Conservation (phyloP, 2,113 vertebrate species). For the Rynchops niger region DNA sequence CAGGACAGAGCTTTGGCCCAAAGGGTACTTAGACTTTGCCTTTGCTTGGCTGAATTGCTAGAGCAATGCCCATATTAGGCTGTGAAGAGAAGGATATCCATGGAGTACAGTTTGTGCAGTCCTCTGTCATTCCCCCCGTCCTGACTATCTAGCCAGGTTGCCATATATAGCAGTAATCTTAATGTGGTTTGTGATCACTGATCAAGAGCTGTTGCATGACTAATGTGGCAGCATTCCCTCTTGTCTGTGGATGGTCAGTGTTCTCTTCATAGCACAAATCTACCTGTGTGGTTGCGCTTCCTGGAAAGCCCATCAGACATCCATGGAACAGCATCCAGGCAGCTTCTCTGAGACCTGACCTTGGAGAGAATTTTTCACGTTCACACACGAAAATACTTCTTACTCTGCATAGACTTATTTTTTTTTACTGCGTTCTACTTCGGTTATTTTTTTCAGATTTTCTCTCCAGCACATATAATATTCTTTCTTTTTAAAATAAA, state of each 20-base stretch:
- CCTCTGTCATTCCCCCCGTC: background rate
- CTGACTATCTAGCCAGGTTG: background rate
- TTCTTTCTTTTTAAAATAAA: background rate
- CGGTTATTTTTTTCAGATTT: background rate
- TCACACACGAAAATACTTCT: background rate
- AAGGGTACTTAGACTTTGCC: background rate
- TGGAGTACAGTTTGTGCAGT: conserved; percentile 10
- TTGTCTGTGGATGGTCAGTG: background rate
- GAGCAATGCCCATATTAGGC: conserved; percentile 52
- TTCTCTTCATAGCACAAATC: background rate
- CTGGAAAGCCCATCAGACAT: background rate
- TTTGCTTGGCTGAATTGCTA: background rate
- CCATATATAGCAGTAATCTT: conserved; percentile 64
- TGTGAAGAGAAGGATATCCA: background rate
- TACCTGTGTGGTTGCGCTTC: background rate
- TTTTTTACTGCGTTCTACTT: background rate
- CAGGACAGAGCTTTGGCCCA: background rate
- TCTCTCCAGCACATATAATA: background rate
- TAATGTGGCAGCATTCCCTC: background rate
- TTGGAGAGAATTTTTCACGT: background rate
- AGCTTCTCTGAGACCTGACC: background rate
- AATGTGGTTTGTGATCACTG: conserved; percentile 22
- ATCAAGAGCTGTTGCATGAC: background rate
- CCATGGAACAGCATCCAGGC: background rate
- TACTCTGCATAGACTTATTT: background rate